phyloP scores from a whole-genome alignment of 2,888 invertebrate species.

The Polietes domitor region DNA sequence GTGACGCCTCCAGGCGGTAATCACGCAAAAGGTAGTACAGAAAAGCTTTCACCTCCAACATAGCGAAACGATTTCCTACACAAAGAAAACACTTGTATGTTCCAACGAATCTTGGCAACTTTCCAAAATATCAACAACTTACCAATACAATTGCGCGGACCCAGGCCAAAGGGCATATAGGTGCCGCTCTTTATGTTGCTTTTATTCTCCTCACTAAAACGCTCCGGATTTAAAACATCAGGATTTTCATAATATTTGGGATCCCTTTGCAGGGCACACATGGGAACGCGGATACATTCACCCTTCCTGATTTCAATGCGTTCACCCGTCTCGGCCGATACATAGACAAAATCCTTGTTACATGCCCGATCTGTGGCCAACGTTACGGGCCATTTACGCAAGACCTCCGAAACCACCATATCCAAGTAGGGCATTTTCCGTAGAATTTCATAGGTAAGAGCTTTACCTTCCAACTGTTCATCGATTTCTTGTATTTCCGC shows the following conservation, averaged over 20 bases:
- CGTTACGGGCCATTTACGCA: conserved; percentile 81
- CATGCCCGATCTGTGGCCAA: conserved; percentile 81
- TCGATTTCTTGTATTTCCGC: conserved; percentile 81
- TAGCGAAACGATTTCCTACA: conserved; percentile 70
- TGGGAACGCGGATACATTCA: conserved; percentile 80
- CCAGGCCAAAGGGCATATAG: conserved; percentile 83
- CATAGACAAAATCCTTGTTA: conserved; percentile 79
- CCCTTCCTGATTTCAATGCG: conserved; percentile 81
- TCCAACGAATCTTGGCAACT: no score
- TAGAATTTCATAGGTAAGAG: conserved; percentile 82
- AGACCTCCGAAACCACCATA: conserved; percentile 82
- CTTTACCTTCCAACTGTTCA: conserved; percentile 76
- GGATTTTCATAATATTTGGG: conserved; percentile 82
- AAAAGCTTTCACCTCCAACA: conserved; percentile 71
- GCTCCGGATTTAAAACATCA: conserved; percentile 82
- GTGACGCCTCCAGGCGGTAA: conserved; percentile 69
- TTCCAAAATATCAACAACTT: conserved; percentile 33
- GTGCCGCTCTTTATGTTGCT: conserved; percentile 78
- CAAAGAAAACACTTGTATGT: no score
- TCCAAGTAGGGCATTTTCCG: conserved; percentile 83
- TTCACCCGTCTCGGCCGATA: conserved; percentile 11
- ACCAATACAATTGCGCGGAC: conserved; percentile 85
- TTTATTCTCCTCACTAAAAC: conserved; percentile 83
- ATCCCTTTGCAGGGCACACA: conserved; percentile 81
- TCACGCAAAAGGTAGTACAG: conserved; percentile 70